Percentiles rank a stretch among this genome's conserved stretches.
These are phyloP conservation scores for Spongilla lacustris DNA, from an alignment of 37 sponge, comb jelly and placozoan genomes.

Conservation along the genomic window DNA sequence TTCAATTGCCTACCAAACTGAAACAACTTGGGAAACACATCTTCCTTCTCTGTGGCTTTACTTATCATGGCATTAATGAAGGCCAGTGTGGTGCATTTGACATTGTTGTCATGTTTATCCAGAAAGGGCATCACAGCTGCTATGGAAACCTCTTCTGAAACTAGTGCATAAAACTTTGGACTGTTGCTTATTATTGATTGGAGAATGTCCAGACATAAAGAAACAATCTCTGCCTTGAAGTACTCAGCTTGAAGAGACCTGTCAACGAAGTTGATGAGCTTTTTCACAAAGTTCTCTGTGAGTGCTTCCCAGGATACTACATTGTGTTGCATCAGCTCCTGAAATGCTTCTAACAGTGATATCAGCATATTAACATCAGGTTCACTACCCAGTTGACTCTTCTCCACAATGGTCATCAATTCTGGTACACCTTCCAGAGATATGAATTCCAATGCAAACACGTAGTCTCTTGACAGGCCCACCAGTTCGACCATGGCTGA, in stretches of 20 bases:
- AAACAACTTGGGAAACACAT: conserved; percentile 26
- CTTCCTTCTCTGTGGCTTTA: conserved; percentile 31
- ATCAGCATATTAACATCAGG: conserved; percentile 36
- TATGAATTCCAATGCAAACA: conserved; percentile 77
- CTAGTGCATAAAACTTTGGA: conserved; percentile 35
- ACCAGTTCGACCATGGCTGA: conserved; percentile 41
- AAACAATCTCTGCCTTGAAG: conserved; percentile 45
- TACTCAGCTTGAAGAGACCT: conserved; percentile 32
- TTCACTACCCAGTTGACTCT: conserved; percentile 24
- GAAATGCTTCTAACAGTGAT: conserved; percentile 64
- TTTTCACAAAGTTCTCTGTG: conserved; percentile 77
- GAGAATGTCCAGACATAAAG: conserved; percentile 68
- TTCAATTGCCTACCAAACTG: conserved; percentile 25
- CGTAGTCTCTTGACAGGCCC: conserved; percentile 46
- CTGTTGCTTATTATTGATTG: conserved; percentile 77
- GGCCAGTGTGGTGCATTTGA: conserved; percentile 69
- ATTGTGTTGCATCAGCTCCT: conserved; percentile 82
- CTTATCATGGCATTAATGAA: conserved; percentile 84
- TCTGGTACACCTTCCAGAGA: conserved; percentile 57
- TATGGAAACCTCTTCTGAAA: conserved; percentile 45
- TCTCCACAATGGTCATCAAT: conserved; percentile 58
- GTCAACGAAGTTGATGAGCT: conserved; percentile 71
- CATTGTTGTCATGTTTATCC: conserved; percentile 13
- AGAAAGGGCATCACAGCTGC: conserved; percentile 51
- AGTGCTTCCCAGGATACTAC: conserved; percentile 85